Evolutionary conservation across 2,113 vertebrate species (phyloP).

Genomic region (Gasterosteus aculeatus): DNA sequence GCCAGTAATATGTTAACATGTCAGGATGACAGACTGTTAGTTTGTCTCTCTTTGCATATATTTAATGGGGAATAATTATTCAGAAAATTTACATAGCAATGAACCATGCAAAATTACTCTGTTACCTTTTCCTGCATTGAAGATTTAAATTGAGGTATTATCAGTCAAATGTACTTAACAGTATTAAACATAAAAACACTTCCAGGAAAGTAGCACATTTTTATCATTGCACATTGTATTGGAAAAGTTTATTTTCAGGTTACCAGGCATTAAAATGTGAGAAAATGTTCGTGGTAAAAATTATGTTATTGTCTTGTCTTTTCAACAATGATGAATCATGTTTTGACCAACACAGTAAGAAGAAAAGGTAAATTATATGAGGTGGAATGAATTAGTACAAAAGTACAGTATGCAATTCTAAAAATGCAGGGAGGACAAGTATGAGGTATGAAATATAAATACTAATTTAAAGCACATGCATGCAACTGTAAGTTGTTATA

Average conservation of each 20-base stretch:
- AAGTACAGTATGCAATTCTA: background rate
- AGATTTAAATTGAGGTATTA: background rate
- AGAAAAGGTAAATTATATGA: background rate
- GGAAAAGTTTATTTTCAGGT: background rate
- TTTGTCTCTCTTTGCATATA: background rate
- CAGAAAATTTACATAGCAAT: background rate
- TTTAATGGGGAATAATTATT: background rate
- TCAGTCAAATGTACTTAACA: background rate
- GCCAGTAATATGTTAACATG: conserved; percentile 18
- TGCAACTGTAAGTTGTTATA: conserved; percentile 1
- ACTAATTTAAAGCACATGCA: background rate
- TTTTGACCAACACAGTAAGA: background rate
- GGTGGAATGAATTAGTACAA: background rate
- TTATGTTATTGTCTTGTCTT: background rate
- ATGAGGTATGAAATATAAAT: background rate
- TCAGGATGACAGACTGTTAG: conserved; percentile 9
- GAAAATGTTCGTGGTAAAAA: background rate
- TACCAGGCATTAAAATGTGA: background rate
- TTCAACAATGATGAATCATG: background rate
- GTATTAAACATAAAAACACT: background rate
- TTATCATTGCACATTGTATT: background rate
- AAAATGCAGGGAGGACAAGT: background rate
- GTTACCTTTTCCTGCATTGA: background rate
- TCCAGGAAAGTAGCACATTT: background rate
- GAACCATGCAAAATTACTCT: background rate